Evolutionary conservation across 2,888 invertebrate genomes (phyloP).

Genomic region (Scaptomyza flava): DNA sequence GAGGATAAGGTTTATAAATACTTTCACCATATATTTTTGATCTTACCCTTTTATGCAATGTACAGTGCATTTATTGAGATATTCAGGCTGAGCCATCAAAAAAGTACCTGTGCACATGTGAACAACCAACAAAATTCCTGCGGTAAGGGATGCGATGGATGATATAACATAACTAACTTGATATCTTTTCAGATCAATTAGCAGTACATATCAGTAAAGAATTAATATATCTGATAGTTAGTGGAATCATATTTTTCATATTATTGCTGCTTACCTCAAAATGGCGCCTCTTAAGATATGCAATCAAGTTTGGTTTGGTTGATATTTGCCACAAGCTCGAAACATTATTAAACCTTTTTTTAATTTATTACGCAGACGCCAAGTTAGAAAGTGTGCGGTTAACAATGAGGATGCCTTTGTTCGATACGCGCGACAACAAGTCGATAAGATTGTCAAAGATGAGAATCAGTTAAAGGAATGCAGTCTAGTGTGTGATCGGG

Average conservation of each 20-base stretch:
- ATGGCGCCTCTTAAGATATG: neutral
- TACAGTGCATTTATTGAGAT: neutral
- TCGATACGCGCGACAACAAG: neutral
- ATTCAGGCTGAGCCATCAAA: neutral
- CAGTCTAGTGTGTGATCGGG: conserved; percentile 19
- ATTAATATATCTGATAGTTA: neutral
- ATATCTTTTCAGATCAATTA: neutral
- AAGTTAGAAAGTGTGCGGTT: neutral
- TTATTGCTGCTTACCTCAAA: conserved; percentile 17
- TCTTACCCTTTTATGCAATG: conserved; percentile 35
- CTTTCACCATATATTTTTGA: conserved; percentile 9
- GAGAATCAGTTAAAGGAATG: neutral
- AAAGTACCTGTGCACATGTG: too few species aligned
- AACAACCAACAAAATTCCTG: too few species aligned
- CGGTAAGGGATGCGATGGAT: too few species aligned
- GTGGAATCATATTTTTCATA: conserved; percentile 6
- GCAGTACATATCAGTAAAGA: fast-evolving
- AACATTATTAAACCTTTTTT: neutral
- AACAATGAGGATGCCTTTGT: conserved; percentile 2
- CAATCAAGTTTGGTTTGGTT: conserved; percentile 34
- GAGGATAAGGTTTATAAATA: fast-evolving
- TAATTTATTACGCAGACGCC: conserved; percentile 9
- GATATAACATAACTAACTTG: neutral
- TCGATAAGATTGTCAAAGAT: conserved; percentile 10
- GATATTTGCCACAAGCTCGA: neutral